These are phyloP conservation scores for Gadus chalcogrammus DNA, from an alignment of 2,113 vertebrate species.

Conservation along the genomic window DNA sequence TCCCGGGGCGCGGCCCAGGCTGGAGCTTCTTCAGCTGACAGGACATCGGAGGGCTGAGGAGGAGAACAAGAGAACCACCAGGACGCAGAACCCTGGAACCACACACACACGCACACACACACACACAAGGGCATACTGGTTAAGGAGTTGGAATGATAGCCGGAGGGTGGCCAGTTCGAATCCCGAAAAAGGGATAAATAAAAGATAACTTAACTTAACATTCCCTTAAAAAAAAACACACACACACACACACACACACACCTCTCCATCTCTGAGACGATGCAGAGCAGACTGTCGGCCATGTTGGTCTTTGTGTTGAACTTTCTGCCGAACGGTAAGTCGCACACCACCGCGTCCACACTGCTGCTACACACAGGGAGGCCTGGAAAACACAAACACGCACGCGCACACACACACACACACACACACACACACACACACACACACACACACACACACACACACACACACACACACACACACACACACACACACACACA, in stretches of 20 bases:
- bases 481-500: constrained; percentile 32
- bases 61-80: constrained; percentile 77
- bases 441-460: constrained; percentile 17
- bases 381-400: constrained; percentile 58
- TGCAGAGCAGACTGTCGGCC: constrained; percentile 65
- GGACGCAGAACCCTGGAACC: constrained; percentile 76
- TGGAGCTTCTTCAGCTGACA: constrained; percentile 57
- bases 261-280: constrained; percentile 89
- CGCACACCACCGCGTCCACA: constrained; percentile 81
- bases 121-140: constrained; percentile 54
- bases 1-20: constrained; percentile 1
- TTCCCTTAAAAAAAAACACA: neutral
- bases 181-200: no score
- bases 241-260: constrained; percentile 43
- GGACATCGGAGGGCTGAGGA: constrained; percentile 80
- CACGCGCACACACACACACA: constrained; percentile 30
- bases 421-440: constrained; percentile 30
- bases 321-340: constrained; percentile 92
- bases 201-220: no score
- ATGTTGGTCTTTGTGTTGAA: constrained; percentile 77
- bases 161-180: no score
- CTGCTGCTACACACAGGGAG: constrained; percentile 77
- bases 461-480: constrained; percentile 22
- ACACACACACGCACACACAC: constrained; percentile 16
- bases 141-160: no score